Evolutionary conservation across 2,113 vertebrate genomes (phyloP), one percentile per base, ranked within the genome.

Genomic region (Tympanuchus pallidicinctus): DNA sequence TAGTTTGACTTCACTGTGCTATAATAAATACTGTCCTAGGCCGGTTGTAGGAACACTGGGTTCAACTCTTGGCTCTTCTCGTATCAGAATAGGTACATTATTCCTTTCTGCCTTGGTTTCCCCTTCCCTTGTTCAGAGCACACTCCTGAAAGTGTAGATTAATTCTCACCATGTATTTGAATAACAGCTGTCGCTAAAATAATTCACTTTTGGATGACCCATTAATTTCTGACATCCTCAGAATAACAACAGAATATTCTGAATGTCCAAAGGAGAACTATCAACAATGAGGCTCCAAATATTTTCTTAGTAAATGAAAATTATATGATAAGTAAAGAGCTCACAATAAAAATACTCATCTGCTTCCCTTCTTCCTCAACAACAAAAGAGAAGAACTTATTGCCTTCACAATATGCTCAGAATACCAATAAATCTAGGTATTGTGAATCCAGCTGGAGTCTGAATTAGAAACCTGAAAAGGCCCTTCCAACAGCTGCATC

Each of bases 381-480:
- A 79, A 69, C 61, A 72, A 20, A 61, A 42, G 21, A 7, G 10
- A 13, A 57, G 11, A 66, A 88, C 80, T 93, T 6, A 70, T 8
- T 69, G 24, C 22, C 54, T 77, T 85, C 54, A 3, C 4, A 10
- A 10, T 11, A 30, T 47, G 10, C 13, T 83, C 66, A 28, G 30
- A 72, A 7, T 32, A 42, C 20, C 15, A 63, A 38, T 36, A 94
- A 84, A 84, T 70, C 16, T 36, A 16, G 7, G 36, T 47, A 65
- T 52, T 8, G 20, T 17, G 16, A 22, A 81, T 84, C 61, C 83
- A 94, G 24, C 15, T 88, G 65, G 7, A 6, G 22, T 60, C 38
- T 74, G 83, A 95, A 88, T 84, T 81, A 19, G 13, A 86, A 59
- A 90, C 8, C 30, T 70, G 36, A 91, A 79, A 91, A 77, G 42